These are phyloP conservation scores for Onthophagus sagittarius DNA, from an alignment of 2,888 invertebrate genomes.

Conservation along the genomic window DNA sequence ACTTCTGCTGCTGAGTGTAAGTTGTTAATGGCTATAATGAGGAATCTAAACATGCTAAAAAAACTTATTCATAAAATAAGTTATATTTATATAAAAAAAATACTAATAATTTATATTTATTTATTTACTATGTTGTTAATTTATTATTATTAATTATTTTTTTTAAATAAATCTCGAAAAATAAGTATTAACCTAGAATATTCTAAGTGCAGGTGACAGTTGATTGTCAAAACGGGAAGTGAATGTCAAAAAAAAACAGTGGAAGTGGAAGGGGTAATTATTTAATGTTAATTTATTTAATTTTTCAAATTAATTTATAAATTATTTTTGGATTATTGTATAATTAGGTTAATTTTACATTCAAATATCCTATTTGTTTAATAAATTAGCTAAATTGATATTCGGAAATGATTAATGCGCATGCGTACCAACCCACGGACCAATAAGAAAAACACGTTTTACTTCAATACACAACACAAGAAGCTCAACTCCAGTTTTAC, in stretches of 20 bases:
- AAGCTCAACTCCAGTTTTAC: neutral
- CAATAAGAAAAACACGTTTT: neutral
- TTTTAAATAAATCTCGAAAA: neutral
- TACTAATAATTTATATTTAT: too few relatives aligned
- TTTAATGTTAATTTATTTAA: neutral
- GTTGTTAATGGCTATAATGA: too few relatives aligned
- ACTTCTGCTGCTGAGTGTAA: too few relatives aligned
- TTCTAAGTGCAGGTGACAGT: constrained; percentile 2
- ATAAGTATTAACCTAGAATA: constrained; percentile 1
- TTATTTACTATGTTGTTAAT: too few relatives aligned
- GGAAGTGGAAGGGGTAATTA: neutral
- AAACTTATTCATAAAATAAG: too few relatives aligned
- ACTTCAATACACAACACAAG: neutral
- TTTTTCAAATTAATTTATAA: neutral
- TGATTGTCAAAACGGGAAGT: neutral
- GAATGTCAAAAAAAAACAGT: neutral
- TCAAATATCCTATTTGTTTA: too few relatives aligned
- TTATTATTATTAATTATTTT: neutral
- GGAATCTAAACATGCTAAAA: too few relatives aligned
- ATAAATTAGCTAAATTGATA: neutral
- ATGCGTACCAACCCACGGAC: neutral
- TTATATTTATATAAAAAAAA: too few relatives aligned
- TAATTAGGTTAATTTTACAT: neutral
- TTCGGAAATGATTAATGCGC: neutral
- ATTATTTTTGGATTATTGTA: neutral